phyloP scores from a whole-genome alignment of 2,888 invertebrate genomes.

The Macroteleia sp. region DNA sequence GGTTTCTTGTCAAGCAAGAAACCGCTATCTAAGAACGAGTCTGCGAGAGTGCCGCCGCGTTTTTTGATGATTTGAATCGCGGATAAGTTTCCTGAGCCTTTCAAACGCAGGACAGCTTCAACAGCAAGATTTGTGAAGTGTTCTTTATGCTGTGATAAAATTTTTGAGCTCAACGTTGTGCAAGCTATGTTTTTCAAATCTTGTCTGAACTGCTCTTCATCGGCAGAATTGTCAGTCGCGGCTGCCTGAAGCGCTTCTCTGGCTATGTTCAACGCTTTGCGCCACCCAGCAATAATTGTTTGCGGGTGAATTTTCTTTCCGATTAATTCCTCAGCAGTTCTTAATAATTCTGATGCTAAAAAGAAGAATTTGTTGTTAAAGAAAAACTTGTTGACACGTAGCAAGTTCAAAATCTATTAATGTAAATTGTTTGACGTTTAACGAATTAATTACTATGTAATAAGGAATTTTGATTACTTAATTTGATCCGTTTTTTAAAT shows the following conservation, averaged over 20 bases:
- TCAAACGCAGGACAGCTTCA: slow-evolving; percentile 96
- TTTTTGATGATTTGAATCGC: slow-evolving; percentile 99
- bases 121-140: slow-evolving; percentile 97
- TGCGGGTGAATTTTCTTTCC: slow-evolving; percentile 99
- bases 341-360: slow-evolving; percentile 94
- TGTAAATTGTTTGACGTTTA: too few relatives aligned
- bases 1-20: slow-evolving; percentile 98
- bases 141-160: slow-evolving; percentile 98
- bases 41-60: slow-evolving; percentile 95
- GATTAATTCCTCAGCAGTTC: slow-evolving; percentile 97
- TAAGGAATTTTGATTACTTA: too few relatives aligned
- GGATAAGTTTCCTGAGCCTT: slow-evolving; percentile 97
- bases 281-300: slow-evolving; percentile 98
- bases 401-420: too few relatives aligned
- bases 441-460: too few relatives aligned
- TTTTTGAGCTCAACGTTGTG: slow-evolving; percentile 99
- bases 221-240: slow-evolving; percentile 94
- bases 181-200: slow-evolving; percentile 98
- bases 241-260: too few relatives aligned
- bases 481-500: too few relatives aligned
- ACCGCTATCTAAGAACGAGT: slow-evolving; percentile 97
- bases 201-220: slow-evolving; percentile 90
- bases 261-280: slow-evolving; percentile 93
- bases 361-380: slow-evolving; percentile 71
- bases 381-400: too few relatives aligned